phyloP scores from a whole-genome alignment of 64 coral and sea anemone species.

The Montipora foliosa region DNA sequence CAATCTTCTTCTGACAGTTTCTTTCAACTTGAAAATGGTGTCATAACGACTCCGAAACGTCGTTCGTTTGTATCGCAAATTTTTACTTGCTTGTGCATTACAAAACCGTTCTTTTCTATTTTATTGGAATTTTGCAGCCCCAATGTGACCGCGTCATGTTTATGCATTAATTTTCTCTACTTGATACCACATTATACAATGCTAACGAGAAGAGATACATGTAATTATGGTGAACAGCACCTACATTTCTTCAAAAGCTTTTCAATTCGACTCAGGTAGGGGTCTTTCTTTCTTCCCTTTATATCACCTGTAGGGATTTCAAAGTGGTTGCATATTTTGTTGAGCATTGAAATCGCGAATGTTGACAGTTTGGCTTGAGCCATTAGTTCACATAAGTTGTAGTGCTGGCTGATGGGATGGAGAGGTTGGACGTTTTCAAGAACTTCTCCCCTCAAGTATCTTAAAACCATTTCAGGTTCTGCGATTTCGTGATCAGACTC shows the following conservation, averaged over 20 bases:
- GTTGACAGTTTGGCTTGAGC: background rate
- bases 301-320: background rate
- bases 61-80: too few species aligned
- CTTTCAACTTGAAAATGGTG: too few species aligned
- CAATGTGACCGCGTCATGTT: too few species aligned
- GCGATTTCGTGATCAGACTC: background rate
- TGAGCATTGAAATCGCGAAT: background rate
- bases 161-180: too few species aligned
- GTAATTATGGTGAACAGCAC: background rate
- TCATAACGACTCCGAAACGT: too few species aligned
- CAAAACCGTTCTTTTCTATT: too few species aligned
- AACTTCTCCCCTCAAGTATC: background rate
- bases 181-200: too few species aligned
- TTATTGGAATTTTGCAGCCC: too few species aligned
- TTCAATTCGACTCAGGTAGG: background rate
- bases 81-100: too few species aligned
- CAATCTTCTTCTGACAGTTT: too few species aligned
- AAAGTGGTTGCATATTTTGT: background rate
- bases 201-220: too few species aligned
- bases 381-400: background rate
- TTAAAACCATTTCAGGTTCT: background rate
- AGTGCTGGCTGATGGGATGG: background rate
- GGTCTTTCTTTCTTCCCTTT: background rate
- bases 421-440: background rate
- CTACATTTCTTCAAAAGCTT: background rate